These are phyloP conservation scores for Hemicordylus capensis DNA, from an alignment of 2,113 vertebrate genomes.

Conservation along the genomic window DNA sequence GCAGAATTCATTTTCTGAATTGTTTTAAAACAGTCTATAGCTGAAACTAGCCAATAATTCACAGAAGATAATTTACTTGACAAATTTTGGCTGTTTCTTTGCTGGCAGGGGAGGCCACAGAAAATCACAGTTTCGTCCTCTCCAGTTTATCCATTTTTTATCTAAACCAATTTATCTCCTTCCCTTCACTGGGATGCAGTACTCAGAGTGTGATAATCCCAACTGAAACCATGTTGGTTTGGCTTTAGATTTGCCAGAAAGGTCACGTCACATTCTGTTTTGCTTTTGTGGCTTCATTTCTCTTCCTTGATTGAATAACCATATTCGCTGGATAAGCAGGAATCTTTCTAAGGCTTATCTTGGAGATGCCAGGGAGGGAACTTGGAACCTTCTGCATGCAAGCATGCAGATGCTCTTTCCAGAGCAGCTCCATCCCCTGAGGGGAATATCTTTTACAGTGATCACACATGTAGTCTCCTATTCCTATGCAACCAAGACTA, in stretches of 20 bases:
- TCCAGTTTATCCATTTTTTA: not conserved
- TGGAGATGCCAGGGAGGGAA: too few relatives aligned
- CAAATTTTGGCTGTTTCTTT: constrained; percentile 10
- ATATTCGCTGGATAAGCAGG: not conserved
- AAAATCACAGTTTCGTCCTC: not conserved
- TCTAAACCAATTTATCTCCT: constrained; percentile 1
- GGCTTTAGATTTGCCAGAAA: not conserved
- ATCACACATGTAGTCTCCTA: too few relatives aligned
- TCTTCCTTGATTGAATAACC: not conserved
- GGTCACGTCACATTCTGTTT: not conserved
- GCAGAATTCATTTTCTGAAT: constrained; percentile 13
- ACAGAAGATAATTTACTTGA: not conserved
- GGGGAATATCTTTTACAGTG: too few relatives aligned
- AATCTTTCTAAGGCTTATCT: not conserved
- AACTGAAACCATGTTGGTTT: not conserved
- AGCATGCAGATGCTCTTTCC: too few relatives aligned
- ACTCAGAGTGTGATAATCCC: not conserved
- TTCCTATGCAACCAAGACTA: too few relatives aligned
- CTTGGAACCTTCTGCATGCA: too few relatives aligned
- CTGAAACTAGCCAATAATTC: constrained; percentile 30
- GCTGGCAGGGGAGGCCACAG: not conserved
- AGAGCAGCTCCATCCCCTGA: too few relatives aligned
- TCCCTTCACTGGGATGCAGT: rapidly evolving
- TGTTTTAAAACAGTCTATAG: constrained; percentile 18
- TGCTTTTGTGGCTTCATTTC: not conserved